Evolutionary conservation across 2,888 invertebrate species (phyloP).

Genomic region (Ptilodon capucinus): DNA sequence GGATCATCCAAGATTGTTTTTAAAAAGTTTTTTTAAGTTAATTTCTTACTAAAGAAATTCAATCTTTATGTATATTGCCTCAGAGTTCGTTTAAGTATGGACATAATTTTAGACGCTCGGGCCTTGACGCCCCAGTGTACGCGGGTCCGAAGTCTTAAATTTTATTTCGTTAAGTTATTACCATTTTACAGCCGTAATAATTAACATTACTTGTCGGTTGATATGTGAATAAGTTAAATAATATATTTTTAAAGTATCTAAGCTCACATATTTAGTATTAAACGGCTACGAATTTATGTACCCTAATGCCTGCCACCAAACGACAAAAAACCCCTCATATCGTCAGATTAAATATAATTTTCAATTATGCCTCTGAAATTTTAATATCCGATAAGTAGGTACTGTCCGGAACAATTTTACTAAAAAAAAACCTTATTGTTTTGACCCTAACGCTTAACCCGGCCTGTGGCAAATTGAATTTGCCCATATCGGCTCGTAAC

Average conservation of each 20-base stretch:
- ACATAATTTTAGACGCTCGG: too few species aligned
- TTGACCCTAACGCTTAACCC: constrained; percentile 45
- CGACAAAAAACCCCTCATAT: constrained; percentile 7
- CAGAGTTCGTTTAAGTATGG: too few species aligned
- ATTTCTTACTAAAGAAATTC: too few species aligned
- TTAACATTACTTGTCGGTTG: constrained; percentile 9
- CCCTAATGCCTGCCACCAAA: neutral
- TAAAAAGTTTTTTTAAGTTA: too few species aligned
- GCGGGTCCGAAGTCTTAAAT: too few species aligned
- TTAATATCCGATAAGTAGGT: constrained; percentile 18
- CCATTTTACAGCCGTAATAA: constrained; percentile 18
- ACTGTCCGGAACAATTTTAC: constrained; percentile 31
- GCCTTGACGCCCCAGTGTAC: too few species aligned
- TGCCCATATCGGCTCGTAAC: constrained; percentile 51
- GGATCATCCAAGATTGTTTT: too few species aligned
- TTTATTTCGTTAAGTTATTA: constrained; percentile 32
- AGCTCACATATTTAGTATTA: neutral
- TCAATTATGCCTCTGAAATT: neutral
- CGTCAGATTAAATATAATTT: neutral
- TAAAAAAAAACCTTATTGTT: constrained; percentile 24
- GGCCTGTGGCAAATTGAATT: constrained; percentile 47
- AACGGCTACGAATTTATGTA: neutral
- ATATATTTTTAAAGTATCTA: neutral
- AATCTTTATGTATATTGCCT: too few species aligned
- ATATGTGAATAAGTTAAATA: neutral